Evolutionary conservation across 2,113 vertebrate genomes (phyloP).

Genomic region (Indicator maculatus): DNA sequence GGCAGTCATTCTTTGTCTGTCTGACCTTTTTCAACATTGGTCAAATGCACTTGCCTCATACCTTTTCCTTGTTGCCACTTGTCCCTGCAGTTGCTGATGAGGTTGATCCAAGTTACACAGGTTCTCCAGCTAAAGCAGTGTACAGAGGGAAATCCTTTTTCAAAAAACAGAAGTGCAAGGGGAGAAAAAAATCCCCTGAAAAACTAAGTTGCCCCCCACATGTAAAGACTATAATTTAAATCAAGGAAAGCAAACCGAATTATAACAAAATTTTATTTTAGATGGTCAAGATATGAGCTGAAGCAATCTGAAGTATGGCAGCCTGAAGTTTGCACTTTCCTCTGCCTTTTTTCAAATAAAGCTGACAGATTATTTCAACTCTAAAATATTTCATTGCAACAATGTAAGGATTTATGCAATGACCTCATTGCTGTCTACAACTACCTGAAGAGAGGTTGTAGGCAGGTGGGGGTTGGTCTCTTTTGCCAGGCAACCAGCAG

Average conservation of each 20-base stretch:
- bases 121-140: not conserved
- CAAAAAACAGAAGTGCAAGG: not conserved
- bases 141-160: not conserved
- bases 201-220: not conserved
- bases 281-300: not conserved
- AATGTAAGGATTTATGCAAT: not conserved
- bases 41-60: not conserved
- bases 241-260: not conserved
- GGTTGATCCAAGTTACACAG: not conserved
- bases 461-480: too few relatives aligned
- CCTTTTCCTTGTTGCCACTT: not conserved
- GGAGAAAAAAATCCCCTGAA: not conserved
- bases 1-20: not conserved
- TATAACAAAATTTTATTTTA: not conserved
- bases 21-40: rapidly evolving
- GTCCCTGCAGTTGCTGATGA: not conserved
- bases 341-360: not conserved
- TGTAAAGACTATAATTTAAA: not conserved
- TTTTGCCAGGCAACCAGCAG: too few relatives aligned
- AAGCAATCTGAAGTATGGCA: not conserved
- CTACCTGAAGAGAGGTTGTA: too few relatives aligned
- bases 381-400: not conserved
- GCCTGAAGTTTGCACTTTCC: not conserved
- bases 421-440: too few relatives aligned
- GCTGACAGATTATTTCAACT: not conserved